These are phyloP conservation scores for Kryphioiulus occultus DNA, from an alignment of 2,888 invertebrate species.

Conservation along the genomic window DNA sequence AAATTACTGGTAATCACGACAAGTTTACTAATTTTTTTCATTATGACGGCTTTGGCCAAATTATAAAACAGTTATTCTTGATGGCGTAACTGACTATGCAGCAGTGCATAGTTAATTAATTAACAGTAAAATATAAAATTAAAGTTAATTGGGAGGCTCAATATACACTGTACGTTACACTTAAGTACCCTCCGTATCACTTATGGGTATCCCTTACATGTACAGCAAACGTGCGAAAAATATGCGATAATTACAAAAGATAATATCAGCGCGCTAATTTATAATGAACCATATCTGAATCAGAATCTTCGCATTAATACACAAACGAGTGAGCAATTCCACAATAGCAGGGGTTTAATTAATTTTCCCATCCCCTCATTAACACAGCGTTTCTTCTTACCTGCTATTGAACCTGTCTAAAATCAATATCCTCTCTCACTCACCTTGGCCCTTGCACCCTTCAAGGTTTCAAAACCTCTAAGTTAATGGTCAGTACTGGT, in stretches of 20 bases:
- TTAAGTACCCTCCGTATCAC: background rate
- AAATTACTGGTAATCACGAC: too few relatives aligned
- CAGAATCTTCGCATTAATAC: background rate
- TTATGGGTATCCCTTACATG: background rate
- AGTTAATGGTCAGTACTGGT: too few relatives aligned
- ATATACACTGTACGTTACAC: background rate
- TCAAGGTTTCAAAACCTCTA: too few relatives aligned
- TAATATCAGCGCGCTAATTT: background rate
- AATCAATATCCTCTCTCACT: too few relatives aligned
- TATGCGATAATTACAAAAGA: background rate
- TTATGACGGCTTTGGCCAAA: background rate
- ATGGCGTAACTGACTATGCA: background rate
- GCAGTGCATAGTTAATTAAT: background rate
- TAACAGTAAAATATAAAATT: slow-evolving; percentile 2
- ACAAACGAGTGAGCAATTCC: background rate
- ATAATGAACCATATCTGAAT: background rate
- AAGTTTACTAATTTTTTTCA: background rate
- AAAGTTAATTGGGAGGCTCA: background rate
- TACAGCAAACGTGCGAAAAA: slow-evolving; percentile 3
- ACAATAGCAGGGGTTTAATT: background rate
- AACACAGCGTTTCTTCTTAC: too few relatives aligned
- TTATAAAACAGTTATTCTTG: background rate
- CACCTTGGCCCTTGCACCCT: too few relatives aligned
- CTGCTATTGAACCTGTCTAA: too few relatives aligned
- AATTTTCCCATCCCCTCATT: background rate